Conservation (phyloP, 30 jellyfish, hydroid and myxozoan genomes). For the Pseudorhiza aurosa region DNA sequence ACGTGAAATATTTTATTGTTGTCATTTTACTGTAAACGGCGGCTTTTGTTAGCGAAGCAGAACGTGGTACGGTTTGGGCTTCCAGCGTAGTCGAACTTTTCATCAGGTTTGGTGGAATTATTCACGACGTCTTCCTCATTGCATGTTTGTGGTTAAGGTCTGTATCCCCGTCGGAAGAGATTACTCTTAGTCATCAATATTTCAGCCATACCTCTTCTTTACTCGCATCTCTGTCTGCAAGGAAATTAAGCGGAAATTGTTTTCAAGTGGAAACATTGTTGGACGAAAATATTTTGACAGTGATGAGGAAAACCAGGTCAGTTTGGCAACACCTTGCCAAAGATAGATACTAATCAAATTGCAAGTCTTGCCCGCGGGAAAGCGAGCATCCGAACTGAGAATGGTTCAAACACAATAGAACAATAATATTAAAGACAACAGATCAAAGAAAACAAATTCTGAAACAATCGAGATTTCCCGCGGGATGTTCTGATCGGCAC, state of each 20-base stretch:
- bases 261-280: neutral
- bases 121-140: too few relatives aligned
- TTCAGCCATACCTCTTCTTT: too few relatives aligned
- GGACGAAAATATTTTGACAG: neutral
- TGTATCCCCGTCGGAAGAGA: neutral
- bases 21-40: too few relatives aligned
- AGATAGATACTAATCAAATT: neutral
- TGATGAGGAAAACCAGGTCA: neutral
- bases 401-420: neutral
- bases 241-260: neutral
- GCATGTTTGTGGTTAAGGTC: slow-evolving; percentile 1
- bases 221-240: too few relatives aligned
- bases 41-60: too few relatives aligned
- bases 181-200: neutral
- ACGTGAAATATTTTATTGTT: neutral
- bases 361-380: slow-evolving; percentile 7
- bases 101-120: too few relatives aligned
- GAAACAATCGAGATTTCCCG: neutral
- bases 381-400: neutral
- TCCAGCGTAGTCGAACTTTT: too few relatives aligned
- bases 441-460: neutral
- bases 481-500: slow-evolving; percentile 7
- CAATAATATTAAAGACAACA: neutral
- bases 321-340: neutral
- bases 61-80: too few relatives aligned